Percentiles rank a stretch among this genome's conserved stretches.
Conservation (phyloP, 2,888 invertebrate genomes). For the Blera fallax region DNA sequence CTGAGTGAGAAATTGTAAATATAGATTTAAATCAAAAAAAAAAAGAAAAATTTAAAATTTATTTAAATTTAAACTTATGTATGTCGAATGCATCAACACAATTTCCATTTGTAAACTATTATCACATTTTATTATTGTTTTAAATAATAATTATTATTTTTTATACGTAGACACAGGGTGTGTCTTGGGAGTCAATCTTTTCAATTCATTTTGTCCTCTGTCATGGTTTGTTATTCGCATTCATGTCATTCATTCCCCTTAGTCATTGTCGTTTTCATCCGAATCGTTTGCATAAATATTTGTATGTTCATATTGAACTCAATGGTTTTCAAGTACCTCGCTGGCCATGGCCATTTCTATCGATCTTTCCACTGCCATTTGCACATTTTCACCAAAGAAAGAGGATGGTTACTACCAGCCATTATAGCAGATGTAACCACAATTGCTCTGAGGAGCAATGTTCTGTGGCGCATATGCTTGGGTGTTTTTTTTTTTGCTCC, state of each 20-base stretch:
- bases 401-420: background rate
- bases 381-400: background rate
- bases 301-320: background rate
- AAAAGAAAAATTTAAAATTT: conserved; percentile 5
- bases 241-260: no score
- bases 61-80: conserved; percentile 1
- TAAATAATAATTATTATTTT: conserved; percentile 50
- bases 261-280: no score
- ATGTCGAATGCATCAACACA: conserved; percentile 9
- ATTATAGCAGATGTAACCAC: background rate
- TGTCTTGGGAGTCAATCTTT: background rate
- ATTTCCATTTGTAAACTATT: conserved; percentile 48
- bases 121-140: conserved; percentile 43
- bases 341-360: background rate
- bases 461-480: background rate
- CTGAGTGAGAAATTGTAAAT: conserved; percentile 73
- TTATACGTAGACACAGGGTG: conserved; percentile 16
- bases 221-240: background rate
- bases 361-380: conserved; percentile 6
- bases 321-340: conserved; percentile 15
- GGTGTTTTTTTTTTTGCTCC: background rate
- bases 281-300: background rate
- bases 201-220: no score
- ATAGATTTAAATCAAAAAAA: conserved; percentile 42
- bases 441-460: background rate